A percentile compares a stretch with the other conserved stretches of the same genome.
These are phyloP conservation scores for Drosophila heteroneura DNA, from an alignment of 2,888 invertebrate species.

Conservation along the genomic window DNA sequence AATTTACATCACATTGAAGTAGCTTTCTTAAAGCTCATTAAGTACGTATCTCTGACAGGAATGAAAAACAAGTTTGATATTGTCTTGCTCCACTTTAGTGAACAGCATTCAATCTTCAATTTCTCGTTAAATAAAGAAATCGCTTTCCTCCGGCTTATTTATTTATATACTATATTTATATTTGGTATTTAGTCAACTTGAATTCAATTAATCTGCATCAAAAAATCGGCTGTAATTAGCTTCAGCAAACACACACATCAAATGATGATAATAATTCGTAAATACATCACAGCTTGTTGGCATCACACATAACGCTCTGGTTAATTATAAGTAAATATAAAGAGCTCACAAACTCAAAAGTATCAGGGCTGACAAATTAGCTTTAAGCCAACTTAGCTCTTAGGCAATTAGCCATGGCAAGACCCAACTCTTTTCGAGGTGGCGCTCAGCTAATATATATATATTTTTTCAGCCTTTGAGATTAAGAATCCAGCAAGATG, in stretches of 20 bases:
- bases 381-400: conserved; percentile 45
- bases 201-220: not conserved
- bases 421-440: conserved; percentile 9
- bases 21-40: not conserved
- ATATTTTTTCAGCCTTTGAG: not conserved
- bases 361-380: conserved; percentile 59
- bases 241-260: conserved; percentile 28
- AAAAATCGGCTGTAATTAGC: conserved; percentile 20
- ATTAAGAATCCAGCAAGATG: conserved; percentile 21
- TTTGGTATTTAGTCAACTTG: not conserved
- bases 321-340: conserved; percentile 75
- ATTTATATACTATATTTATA: not conserved
- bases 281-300: conserved; percentile 5
- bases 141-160: not conserved
- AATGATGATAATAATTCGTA: conserved; percentile 10
- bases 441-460: not conserved
- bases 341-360: conserved; percentile 38
- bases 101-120: not conserved
- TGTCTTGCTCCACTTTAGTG: not conserved
- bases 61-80: not conserved
- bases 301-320: conserved; percentile 40
- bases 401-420: conserved; percentile 51
- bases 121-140: not conserved
- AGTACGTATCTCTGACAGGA: no score
- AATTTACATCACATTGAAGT: not conserved